Base-by-base conservation (phyloP, 92 coral and sea anemone genomes). In the Isaurus tuberculatus region DNA sequence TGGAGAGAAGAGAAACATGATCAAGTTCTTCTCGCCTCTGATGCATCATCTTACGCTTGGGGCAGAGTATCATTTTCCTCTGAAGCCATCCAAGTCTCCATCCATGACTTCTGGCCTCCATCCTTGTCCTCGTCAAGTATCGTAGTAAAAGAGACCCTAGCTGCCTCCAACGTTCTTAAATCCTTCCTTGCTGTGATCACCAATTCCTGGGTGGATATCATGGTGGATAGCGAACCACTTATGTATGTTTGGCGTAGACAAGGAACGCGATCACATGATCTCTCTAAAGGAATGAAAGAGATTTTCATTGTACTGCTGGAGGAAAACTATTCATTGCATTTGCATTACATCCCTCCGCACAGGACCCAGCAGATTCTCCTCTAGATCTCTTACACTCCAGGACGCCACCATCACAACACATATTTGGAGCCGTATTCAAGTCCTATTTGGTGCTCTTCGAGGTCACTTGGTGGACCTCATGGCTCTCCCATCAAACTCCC, bases 151-250 rank as follows among this genome's bases (percentile, higher is more conserved):
- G 90, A 84, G 60, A 70, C 90, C 22, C 73, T 85, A 22, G 94
- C 92, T 1, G 57, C 88, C 0, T 65, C 70, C 17, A 81, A 86
- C 55, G 84, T 65, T 26, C 73, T 88, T 37, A 13, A 26, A 17
- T 65, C 86, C 13, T 88, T 85, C 60, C 42, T 48, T 6, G 23
- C 44, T 7, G 16, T 14, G 0, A 85, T 88, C 26, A 5, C 14
- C 1, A 83, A 87, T 46, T 72, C 84, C 22, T 79, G 94, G 89
- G 94, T 90, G 3, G 94, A 90, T 42, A 83, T 73, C 1, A 75
- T 57, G 30, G 83, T 71, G 0, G 91, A 90, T 57, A 90, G 78
- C 48, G 63, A 49, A 28, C 27, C 57, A 8, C 77, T 83, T 8
- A 28, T 83, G 8, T 19, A 71, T 16, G 36, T 81, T 5, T 83